Base-by-base conservation (phyloP, 2,113 vertebrate species). In the Steatornis caripensis region DNA sequence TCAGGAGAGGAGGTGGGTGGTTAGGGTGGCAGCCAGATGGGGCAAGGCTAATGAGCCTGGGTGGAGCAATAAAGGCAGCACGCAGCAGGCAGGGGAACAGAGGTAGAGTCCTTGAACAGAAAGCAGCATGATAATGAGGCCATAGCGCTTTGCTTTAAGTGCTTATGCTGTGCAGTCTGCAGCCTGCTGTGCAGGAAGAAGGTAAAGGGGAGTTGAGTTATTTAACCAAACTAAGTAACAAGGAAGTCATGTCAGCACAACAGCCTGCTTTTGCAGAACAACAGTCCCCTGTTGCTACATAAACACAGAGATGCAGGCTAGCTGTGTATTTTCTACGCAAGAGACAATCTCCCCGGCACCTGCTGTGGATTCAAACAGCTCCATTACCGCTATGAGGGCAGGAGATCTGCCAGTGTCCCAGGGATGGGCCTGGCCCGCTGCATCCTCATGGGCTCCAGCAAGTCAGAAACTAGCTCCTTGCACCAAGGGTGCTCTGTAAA, bases 181-280 rank as follows among this genome's bases (percentile, higher is more conserved):
- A 94, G 90, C 94, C 97, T 97, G 97, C 95, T 97, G 97, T 86
- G 88, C 87, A 41, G 96, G 97, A 96, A 96, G 97, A 98, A 98
- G 97, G 97, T 97, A 97, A 96, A 96, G 96, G 97, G 93, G 93
- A 97, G 96, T 46, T 96, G 95, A 97, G 91, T 97, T 98, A 98
- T 97, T 98, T 98, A 98, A 98, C 95, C 82, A 94, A 91, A 96
- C 97, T 97, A 96, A 98, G 96, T 98, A 98, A 98, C 97, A 97
- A 96, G 96, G 96, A 97, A 97, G 92, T 94, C 90, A 82, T 96
- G 95, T 97, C 97, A 97, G 90, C 90, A 91, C 93, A 96, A 95
- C 95, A 97, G 96, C 95, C 92, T 92, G 94, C 95, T 97, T 96
- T 97, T 60, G 36, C 92, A 95, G 96, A 97, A 98, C 94, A 97